A percentile compares a stretch with the other conserved stretches of the same genome.
These are phyloP conservation scores for Serranochromis macrocephalus DNA, from an alignment of 2,113 vertebrate genomes.

Conservation along the genomic window DNA sequence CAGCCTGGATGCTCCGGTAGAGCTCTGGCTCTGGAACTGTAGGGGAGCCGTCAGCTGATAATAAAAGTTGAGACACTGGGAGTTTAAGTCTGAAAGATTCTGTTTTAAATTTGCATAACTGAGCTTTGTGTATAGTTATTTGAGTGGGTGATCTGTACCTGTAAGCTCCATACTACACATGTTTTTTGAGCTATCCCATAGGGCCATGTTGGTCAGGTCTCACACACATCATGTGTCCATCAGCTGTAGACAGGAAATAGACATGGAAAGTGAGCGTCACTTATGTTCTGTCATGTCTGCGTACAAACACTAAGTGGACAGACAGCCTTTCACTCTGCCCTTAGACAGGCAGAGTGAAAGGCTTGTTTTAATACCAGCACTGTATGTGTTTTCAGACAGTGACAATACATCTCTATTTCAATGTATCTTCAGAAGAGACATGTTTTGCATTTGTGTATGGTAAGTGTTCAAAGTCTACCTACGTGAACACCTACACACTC, in stretches of 20 bases:
- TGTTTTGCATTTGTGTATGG: not conserved
- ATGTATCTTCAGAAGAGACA: not conserved
- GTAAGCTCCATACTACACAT: slow-evolving; percentile 48
- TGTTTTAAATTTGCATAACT: not conserved
- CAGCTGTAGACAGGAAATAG: slow-evolving; percentile 5
- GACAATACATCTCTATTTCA: not conserved
- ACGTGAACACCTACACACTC: not conserved
- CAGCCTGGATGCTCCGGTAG: slow-evolving; percentile 79
- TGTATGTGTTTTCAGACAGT: not conserved
- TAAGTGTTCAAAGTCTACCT: not conserved
- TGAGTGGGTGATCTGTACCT: slow-evolving; percentile 41
- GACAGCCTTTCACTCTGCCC: too few species aligned
- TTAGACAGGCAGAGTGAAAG: too few species aligned
- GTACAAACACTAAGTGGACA: not conserved
- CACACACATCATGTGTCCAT: slow-evolving; percentile 23
- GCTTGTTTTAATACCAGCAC: not conserved
- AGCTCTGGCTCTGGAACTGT: slow-evolving; percentile 79
- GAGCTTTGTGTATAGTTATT: not conserved
- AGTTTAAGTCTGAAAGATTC: not conserved
- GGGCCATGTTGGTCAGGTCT: slow-evolving; percentile 33
- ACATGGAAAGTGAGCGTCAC: not conserved
- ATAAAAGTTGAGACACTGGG: not conserved
- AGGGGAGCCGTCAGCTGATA: slow-evolving; percentile 30
- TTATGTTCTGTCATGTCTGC: not conserved
- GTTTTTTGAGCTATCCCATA: slow-evolving; percentile 33